Percentiles rank a stretch among this genome's conserved stretches.
phyloP scores from a whole-genome alignment of 2,113 vertebrate species.

The Gorsachius goisagi region DNA sequence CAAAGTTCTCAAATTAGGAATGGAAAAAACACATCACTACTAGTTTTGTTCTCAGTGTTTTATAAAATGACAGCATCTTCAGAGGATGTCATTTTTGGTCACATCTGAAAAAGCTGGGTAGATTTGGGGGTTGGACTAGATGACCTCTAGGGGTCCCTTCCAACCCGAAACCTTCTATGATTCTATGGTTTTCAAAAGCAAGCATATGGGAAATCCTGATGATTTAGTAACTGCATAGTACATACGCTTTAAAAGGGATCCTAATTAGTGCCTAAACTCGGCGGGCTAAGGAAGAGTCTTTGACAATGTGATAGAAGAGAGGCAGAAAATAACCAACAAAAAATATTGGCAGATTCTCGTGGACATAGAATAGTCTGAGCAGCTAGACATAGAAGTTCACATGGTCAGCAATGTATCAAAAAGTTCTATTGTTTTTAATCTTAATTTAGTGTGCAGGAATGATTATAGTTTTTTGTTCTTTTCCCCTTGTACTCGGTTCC shows the following conservation, averaged over 20 bases:
- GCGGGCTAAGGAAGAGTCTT: neutral
- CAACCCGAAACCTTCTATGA: too few relatives aligned
- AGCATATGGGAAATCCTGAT: neutral
- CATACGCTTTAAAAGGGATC: neutral
- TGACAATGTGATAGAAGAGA: neutral
- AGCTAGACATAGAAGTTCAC: neutral
- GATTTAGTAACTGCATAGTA: neutral
- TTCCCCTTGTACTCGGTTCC: neutral
- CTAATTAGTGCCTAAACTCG: neutral
- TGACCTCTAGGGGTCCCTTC: too few relatives aligned
- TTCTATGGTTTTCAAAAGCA: neutral
- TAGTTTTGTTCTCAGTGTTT: neutral
- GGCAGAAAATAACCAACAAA: fast-evolving
- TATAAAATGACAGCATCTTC: neutral
- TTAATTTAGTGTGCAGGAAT: constrained; percentile 5
- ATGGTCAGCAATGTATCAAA: neutral
- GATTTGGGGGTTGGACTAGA: too few relatives aligned
- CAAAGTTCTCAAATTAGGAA: neutral
- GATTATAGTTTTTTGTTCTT: neutral
- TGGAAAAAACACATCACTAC: neutral
- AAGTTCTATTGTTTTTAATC: neutral
- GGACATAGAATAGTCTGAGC: neutral
- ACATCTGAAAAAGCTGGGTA: neutral
- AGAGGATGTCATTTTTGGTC: neutral
- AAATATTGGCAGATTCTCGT: neutral